These are phyloP conservation scores for Acutogordius australiensis DNA, from an alignment of 2,888 invertebrate species.

Conservation along the genomic window DNA sequence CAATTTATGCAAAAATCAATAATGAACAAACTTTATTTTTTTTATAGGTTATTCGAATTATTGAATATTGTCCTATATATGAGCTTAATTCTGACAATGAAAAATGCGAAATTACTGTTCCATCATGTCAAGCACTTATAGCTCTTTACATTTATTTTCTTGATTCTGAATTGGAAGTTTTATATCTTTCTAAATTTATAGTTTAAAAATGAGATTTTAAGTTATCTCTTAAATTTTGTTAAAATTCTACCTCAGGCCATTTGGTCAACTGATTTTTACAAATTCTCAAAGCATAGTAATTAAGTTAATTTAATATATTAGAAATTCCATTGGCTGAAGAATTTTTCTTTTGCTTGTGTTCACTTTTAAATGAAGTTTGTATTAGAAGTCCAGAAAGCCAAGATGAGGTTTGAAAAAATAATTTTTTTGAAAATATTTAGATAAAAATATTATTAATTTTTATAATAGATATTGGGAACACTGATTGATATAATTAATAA, in stretches of 20 bases:
- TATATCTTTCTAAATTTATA: too few species aligned
- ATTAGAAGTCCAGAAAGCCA: background rate
- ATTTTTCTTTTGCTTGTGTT: background rate
- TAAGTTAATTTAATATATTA: background rate
- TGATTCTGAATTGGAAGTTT: background rate
- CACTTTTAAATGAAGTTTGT: slow-evolving; percentile 6
- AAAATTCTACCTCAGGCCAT: background rate
- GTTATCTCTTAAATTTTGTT: background rate
- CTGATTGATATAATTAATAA: background rate
- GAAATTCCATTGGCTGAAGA: slow-evolving; percentile 4
- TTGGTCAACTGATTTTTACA: slow-evolving; percentile 9
- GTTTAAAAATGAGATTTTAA: slow-evolving; percentile 4
- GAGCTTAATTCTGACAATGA: background rate
- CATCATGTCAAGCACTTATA: background rate
- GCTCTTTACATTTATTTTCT: background rate
- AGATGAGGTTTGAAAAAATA: too few species aligned
- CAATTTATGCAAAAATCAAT: too few species aligned
- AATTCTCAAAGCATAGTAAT: background rate
- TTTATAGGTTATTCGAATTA: background rate
- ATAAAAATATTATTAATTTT: too few species aligned
- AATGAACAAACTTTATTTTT: background rate
- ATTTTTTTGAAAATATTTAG: too few species aligned
- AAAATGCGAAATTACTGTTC: background rate
- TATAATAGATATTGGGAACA: background rate
- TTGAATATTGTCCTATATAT: background rate